Conservation (phyloP, 2,797 vertebrate genomes). For the Darevskia nairensis region DNA sequence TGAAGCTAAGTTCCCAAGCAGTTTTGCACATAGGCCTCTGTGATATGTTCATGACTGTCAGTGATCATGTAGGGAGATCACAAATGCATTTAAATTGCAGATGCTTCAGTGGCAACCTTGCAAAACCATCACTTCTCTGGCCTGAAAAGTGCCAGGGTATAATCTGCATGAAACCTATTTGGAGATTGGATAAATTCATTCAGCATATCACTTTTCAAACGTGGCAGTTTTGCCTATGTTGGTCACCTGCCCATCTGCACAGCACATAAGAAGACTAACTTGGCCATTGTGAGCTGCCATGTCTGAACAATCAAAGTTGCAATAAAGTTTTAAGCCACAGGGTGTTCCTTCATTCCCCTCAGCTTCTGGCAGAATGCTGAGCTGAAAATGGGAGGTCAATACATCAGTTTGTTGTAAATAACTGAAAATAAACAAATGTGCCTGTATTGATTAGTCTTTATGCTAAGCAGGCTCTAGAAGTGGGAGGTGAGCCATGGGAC, state of each 20-base stretch:
- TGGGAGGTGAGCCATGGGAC: not conserved
- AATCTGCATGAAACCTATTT: not conserved
- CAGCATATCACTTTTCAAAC: not conserved
- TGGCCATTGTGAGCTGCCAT: not conserved
- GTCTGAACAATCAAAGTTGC: not conserved
- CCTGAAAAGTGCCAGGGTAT: not conserved
- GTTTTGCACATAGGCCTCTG: conserved; percentile 19
- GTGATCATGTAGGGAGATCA: not conserved
- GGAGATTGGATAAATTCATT: not conserved
- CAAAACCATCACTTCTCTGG: not conserved
- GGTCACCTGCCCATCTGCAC: not conserved
- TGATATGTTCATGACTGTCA: not conserved
- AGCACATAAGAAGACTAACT: not conserved
- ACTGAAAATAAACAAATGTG: not conserved
- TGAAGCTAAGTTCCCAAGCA: not conserved
- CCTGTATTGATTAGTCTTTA: not conserved
- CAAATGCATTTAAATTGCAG: not conserved
- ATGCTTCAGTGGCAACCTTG: not conserved
- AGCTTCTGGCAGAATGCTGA: not conserved
- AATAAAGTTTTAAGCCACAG: not conserved
- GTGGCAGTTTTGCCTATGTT: not conserved
- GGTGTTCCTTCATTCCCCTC: not conserved
- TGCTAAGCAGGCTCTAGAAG: not conserved
- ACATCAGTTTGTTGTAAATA: not conserved
- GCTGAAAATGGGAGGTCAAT: not conserved